Conservation (phyloP, 1,140 invertebrate species). For the Geopemphigus sp. region DNA sequence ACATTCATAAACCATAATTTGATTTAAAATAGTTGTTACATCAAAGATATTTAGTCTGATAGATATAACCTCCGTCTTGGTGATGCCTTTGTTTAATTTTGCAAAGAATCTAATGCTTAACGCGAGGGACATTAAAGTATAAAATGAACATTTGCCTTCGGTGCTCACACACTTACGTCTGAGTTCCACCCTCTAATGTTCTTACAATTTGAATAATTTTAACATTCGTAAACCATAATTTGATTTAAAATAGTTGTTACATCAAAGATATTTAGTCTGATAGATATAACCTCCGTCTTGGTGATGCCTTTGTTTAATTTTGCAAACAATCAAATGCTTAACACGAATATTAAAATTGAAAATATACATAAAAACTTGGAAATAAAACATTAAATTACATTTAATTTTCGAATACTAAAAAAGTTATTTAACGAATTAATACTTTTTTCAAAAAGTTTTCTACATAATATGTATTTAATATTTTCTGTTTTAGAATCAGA, state of each 20-base stretch:
- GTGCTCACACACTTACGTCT: slow-evolving; percentile 37
- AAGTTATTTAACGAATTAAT: too few relatives aligned
- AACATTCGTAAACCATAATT: too few relatives aligned
- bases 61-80: slow-evolving; percentile 25
- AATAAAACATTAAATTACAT: too few relatives aligned
- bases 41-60: background rate
- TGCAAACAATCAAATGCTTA: slow-evolving; percentile 43
- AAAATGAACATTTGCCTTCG: slow-evolving; percentile 33
- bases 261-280: background rate
- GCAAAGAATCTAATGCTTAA: slow-evolving; percentile 38
- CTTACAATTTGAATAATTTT: background rate
- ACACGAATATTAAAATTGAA: too few relatives aligned
- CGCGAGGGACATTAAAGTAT: background rate
- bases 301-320: slow-evolving; percentile 6
- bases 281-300: slow-evolving; percentile 1
- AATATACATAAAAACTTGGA: too few relatives aligned
- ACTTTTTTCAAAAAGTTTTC: too few relatives aligned
- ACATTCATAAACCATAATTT: too few relatives aligned
- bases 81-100: slow-evolving; percentile 12
- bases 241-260: background rate
- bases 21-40: background rate
- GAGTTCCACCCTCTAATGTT: slow-evolving; percentile 42
- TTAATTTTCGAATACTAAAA: slow-evolving; percentile 21
- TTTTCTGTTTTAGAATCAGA: slow-evolving; percentile 52
- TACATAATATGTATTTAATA: too few relatives aligned